Evolutionary conservation across 2,113 vertebrate species (phyloP).

Genomic region (Brachypodius melanocephalos): DNA sequence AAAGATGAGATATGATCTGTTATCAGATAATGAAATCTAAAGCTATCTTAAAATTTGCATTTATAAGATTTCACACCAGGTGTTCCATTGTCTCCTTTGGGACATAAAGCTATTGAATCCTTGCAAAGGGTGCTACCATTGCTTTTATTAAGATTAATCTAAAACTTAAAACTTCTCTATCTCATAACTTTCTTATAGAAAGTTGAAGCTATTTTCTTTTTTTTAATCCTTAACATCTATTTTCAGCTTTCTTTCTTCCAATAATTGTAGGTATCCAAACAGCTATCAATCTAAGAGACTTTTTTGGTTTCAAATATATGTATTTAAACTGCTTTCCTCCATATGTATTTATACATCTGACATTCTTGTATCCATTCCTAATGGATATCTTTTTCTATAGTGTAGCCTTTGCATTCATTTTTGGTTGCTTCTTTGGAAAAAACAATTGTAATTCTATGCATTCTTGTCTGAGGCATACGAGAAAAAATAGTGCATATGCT

Average conservation of each 20-base stretch:
- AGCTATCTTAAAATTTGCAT: background rate
- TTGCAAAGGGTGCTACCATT: background rate
- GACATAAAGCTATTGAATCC: background rate
- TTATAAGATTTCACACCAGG: background rate
- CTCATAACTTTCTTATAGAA: background rate
- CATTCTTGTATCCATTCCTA: background rate
- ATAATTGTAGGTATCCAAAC: background rate
- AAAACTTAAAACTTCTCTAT: background rate
- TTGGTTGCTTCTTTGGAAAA: background rate
- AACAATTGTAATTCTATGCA: background rate
- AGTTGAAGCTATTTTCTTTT: background rate
- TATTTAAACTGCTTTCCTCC: background rate
- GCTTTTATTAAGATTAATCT: background rate
- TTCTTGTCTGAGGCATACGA: background rate
- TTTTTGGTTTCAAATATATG: background rate
- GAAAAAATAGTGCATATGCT: background rate
- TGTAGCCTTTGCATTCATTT: background rate
- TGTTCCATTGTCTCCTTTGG: background rate
- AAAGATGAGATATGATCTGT: background rate
- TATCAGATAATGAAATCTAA: constrained; percentile 38
- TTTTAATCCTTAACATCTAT: background rate
- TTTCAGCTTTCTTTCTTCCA: background rate
- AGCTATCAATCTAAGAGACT: background rate
- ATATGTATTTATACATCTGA: background rate
- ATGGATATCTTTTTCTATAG: background rate